Evolutionary conservation across 2,113 vertebrate species (phyloP).

Genomic region (Tetrao urogallus): DNA sequence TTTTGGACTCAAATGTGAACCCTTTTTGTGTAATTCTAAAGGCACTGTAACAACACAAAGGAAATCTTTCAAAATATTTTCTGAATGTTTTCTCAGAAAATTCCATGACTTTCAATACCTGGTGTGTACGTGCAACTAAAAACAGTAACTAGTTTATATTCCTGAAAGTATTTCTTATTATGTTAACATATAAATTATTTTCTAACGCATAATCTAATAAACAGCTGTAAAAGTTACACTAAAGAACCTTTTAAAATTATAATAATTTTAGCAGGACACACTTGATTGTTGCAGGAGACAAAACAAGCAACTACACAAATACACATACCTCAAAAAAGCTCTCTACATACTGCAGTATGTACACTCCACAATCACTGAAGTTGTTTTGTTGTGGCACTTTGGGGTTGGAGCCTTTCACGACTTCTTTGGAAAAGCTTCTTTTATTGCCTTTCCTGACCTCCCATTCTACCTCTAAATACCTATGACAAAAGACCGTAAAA

Average conservation of each 20-base stretch:
- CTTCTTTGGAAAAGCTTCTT: slow-evolving; percentile 94
- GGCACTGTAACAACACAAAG: background rate
- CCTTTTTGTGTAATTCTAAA: background rate
- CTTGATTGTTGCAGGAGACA: background rate
- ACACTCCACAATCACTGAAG: slow-evolving; percentile 98
- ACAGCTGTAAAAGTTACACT: background rate
- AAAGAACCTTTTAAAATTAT: background rate
- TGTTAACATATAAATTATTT: background rate
- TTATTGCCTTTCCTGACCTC: slow-evolving; percentile 89
- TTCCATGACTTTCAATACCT: background rate
- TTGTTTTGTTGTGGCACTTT: slow-evolving; percentile 98
- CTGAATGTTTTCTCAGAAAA: background rate
- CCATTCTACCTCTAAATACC: slow-evolving; percentile 98
- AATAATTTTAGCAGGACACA: background rate
- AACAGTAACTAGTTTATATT: background rate
- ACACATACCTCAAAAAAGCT: slow-evolving; percentile 96
- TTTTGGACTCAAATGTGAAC: background rate
- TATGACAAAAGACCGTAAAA: slow-evolving; percentile 53
- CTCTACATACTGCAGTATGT: slow-evolving; percentile 96
- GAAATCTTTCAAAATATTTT: background rate
- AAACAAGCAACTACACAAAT: background rate
- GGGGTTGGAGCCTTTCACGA: slow-evolving; percentile 96
- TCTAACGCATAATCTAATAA: background rate
- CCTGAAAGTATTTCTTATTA: background rate
- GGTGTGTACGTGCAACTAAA: background rate